These are phyloP conservation scores for Trogon melanurus DNA, from an alignment of 2,113 vertebrate species.

Conservation along the genomic window DNA sequence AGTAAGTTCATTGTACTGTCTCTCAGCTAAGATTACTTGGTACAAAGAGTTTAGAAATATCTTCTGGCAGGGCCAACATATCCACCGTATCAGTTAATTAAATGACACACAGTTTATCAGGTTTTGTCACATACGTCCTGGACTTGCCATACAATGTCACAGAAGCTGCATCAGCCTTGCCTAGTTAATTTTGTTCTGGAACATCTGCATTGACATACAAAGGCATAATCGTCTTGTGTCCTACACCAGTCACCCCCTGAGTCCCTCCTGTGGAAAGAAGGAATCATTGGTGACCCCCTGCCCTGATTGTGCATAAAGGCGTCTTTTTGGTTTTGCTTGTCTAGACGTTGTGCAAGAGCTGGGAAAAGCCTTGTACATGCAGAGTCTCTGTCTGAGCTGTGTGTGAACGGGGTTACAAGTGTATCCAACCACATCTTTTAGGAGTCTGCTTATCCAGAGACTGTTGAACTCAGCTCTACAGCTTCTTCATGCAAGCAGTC, in stretches of 20 bases:
- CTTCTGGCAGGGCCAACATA: not conserved
- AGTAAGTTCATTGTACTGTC: not conserved
- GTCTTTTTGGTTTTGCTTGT: not conserved
- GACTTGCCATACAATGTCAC: not conserved
- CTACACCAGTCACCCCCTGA: not conserved
- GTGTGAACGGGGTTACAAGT: rapidly evolving
- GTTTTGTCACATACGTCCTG: not conserved
- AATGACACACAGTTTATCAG: not conserved
- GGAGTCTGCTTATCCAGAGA: not conserved
- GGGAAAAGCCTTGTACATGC: not conserved
- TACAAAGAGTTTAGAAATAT: not conserved
- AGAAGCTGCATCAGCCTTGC: not conserved
- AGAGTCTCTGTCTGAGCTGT: not conserved
- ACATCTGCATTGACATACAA: not conserved
- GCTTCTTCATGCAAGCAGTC: not conserved
- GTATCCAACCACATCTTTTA: not conserved
- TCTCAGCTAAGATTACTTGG: not conserved
- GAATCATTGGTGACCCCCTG: rapidly evolving
- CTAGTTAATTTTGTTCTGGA: not conserved
- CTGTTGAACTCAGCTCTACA: not conserved
- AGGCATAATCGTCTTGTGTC: not conserved
- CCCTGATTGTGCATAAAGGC: not conserved
- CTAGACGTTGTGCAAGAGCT: not conserved
- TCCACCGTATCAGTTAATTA: constrained; percentile 3
- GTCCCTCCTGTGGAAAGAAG: not conserved